Evolutionary conservation across 1,140 invertebrate genomes (phyloP).

Genomic region (Drosophila subobscura): DNA sequence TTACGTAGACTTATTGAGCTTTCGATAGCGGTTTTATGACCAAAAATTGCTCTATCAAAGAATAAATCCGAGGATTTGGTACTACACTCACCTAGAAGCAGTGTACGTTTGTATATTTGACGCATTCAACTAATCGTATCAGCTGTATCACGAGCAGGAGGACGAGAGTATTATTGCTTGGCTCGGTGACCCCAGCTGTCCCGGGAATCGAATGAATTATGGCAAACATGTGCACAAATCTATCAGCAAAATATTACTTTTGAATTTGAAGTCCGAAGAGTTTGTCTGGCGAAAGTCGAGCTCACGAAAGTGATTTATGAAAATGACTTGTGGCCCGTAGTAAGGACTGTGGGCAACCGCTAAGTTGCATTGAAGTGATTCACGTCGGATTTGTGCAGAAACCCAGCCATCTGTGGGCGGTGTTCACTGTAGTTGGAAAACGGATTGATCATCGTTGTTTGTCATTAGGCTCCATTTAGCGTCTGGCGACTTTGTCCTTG

Average conservation of each 20-base stretch:
- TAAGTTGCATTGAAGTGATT: not conserved
- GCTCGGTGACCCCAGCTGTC: conserved; percentile 53
- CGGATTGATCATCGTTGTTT: conserved; percentile 49
- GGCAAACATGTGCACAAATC: conserved; percentile 76
- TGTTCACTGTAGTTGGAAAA: conserved; percentile 23
- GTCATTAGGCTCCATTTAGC: conserved; percentile 15
- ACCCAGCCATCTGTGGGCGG: too few species aligned
- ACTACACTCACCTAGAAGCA: too few species aligned
- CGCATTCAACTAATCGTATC: not conserved
- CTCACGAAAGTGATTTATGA: conserved; percentile 62
- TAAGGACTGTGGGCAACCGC: conserved; percentile 21
- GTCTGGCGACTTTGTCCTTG: conserved; percentile 38
- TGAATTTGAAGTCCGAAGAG: conserved; percentile 58
- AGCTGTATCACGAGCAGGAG: not conserved
- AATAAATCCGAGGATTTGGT: too few species aligned
- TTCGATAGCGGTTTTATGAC: too few species aligned
- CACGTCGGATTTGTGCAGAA: not conserved
- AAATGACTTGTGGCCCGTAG: conserved; percentile 33
- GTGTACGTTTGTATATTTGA: not conserved
- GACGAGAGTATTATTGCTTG: conserved; percentile 29
- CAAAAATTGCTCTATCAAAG: too few species aligned
- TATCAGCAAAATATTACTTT: conserved; percentile 61
- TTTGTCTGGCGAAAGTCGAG: conserved; percentile 56
- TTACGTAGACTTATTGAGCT: not conserved
- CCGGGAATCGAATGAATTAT: conserved; percentile 61